Conservation (phyloP, 2,113 vertebrate species). For the Prunella fulvescens region DNA sequence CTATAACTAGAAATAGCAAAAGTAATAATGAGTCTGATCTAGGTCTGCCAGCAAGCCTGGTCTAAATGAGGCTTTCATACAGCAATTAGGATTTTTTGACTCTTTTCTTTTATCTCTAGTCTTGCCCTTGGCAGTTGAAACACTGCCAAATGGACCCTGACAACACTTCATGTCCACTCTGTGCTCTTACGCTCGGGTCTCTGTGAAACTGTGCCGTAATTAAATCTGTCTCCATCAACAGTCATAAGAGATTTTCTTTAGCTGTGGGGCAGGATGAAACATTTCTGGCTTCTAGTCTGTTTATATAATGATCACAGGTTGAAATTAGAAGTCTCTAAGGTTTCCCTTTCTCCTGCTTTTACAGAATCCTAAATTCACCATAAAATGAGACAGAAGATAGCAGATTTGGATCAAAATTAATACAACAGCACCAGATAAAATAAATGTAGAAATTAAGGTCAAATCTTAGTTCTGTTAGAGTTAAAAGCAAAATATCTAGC, state of each 20-base stretch:
- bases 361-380: neutral
- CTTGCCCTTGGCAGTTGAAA: neutral
- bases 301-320: neutral
- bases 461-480: neutral
- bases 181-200: neutral
- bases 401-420: neutral
- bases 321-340: neutral
- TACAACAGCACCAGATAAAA: neutral
- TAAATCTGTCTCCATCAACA: constrained; percentile 10
- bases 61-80: constrained; percentile 1
- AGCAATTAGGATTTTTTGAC: neutral
- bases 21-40: neutral
- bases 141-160: constrained; percentile 22
- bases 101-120: constrained; percentile 36
- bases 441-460: neutral
- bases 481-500: neutral
- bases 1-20: neutral
- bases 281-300: neutral
- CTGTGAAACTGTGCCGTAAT: neutral
- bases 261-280: neutral
- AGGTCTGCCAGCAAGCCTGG: neutral
- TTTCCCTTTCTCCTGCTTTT: neutral
- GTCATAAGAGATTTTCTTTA: neutral
- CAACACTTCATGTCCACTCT: neutral
- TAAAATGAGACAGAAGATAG: neutral